Evolutionary conservation across 2,888 invertebrate species (phyloP).

Genomic region (Apamea crenata): DNA sequence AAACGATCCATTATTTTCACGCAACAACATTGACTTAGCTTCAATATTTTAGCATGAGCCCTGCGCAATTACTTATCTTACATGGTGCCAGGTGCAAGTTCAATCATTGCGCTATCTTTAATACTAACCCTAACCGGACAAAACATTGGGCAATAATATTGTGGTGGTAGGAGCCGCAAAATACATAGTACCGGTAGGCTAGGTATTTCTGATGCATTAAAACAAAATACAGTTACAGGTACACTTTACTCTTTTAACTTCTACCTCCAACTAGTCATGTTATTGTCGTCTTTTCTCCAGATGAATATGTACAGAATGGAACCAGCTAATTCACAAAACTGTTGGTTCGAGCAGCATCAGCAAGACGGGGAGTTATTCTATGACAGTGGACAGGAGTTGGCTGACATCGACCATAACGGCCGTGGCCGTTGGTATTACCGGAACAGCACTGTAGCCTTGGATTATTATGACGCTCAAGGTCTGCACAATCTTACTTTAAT

Average conservation of each 20-base stretch:
- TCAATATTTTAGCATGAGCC: background rate
- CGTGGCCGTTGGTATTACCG: slow-evolving; percentile 78
- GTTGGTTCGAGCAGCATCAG: slow-evolving; percentile 77
- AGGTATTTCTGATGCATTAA: background rate
- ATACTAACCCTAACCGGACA: background rate
- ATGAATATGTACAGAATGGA: slow-evolving; percentile 80
- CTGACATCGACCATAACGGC: slow-evolving; percentile 72
- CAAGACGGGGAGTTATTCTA: slow-evolving; percentile 67
- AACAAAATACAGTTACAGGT: background rate
- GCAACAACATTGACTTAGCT: too few relatives aligned
- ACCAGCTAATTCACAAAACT: slow-evolving; percentile 67
- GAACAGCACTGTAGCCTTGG: slow-evolving; percentile 77
- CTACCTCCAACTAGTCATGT: background rate
- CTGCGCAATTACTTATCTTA: background rate
- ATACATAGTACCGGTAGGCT: background rate
- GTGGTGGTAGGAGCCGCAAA: background rate
- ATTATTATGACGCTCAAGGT: slow-evolving; percentile 71
- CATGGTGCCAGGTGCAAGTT: background rate
- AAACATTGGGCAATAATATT: background rate
- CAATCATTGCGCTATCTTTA: too few relatives aligned
- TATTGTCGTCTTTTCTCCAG: slow-evolving; percentile 60
- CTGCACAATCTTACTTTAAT: background rate
- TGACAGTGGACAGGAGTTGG: slow-evolving; percentile 74
- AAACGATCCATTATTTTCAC: too few relatives aligned
- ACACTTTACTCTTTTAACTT: background rate